Percentiles rank a stretch among this genome's conserved stretches.
Conservation (phyloP, 1,140 invertebrate species). For the Phthorimaea operculella region DNA sequence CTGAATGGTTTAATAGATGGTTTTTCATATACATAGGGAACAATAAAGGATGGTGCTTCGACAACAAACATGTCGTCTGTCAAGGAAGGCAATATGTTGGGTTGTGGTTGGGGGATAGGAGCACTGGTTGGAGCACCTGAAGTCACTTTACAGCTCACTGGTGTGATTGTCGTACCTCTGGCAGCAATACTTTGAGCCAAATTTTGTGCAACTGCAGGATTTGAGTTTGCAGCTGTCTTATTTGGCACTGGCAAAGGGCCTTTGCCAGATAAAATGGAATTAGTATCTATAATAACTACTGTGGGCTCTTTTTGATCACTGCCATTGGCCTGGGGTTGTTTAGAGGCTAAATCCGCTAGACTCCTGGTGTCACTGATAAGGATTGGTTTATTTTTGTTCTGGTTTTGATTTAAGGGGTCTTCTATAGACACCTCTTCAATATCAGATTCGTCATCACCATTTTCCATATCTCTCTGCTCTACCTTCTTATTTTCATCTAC, state of each 20-base stretch:
- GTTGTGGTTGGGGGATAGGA: conserved; percentile 60
- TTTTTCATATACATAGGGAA: conserved; percentile 91
- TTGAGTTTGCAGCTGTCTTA: conserved; percentile 30
- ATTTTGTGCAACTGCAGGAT: conserved; percentile 47
- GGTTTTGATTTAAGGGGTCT: conserved; percentile 72
- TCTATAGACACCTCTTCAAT: conserved; percentile 69
- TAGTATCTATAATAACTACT: conserved; percentile 61
- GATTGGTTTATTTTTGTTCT: conserved; percentile 69
- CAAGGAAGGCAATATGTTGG: conserved; percentile 78
- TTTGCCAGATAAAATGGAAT: conserved; percentile 58
- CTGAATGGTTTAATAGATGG: conserved; percentile 82
- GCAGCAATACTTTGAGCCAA: conserved; percentile 66
- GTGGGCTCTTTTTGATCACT: conserved; percentile 65
- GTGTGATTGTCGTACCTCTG: conserved; percentile 65
- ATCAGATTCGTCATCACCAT: conserved; percentile 64
- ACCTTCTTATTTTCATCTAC: conserved; percentile 70
- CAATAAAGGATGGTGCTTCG: conserved; percentile 90
- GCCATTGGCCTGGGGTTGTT: conserved; percentile 42
- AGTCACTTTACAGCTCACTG: conserved; percentile 48
- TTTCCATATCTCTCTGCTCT: conserved; percentile 73
- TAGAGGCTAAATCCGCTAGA: conserved; percentile 45
- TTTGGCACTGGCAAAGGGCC: conserved; percentile 32
- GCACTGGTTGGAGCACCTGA: conserved; percentile 38
- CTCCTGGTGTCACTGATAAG: conserved; percentile 72
- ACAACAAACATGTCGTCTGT: conserved; percentile 92